These are phyloP conservation scores for Chloromyia formosa DNA, from an alignment of 2,888 invertebrate genomes.

Conservation along the genomic window DNA sequence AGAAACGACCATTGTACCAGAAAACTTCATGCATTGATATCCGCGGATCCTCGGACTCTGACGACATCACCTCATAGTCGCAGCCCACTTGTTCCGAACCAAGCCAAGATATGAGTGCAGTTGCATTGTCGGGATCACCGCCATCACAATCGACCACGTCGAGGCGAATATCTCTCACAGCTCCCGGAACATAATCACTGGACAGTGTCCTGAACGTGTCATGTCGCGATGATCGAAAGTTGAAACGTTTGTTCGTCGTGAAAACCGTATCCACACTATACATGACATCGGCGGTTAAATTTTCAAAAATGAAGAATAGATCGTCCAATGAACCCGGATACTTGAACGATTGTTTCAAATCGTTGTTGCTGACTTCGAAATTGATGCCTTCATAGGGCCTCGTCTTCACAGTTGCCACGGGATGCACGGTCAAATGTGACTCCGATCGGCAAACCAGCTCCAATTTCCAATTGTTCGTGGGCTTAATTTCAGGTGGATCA, in stretches of 20 bases:
- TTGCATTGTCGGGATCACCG: background rate
- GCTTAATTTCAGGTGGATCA: no score
- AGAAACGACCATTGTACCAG: background rate
- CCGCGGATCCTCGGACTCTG: no score
- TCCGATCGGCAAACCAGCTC: background rate
- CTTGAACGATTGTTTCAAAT: background rate
- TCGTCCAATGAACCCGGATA: background rate
- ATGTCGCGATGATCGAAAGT: background rate
- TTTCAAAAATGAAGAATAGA: background rate
- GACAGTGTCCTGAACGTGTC: conserved; percentile 8
- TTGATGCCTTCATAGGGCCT: background rate
- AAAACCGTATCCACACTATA: background rate
- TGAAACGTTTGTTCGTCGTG: background rate
- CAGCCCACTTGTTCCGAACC: background rate
- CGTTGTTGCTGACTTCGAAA: background rate
- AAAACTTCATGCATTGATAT: no score
- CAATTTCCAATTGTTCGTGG: background rate
- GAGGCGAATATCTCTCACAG: background rate
- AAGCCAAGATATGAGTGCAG: conserved; percentile 2
- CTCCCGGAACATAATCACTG: background rate
- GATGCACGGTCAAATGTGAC: background rate
- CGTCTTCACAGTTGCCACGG: background rate
- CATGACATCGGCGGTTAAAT: background rate
- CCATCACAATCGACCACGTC: no score
- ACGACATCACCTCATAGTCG: conserved; percentile 4